Percentiles rank a stretch among this genome's conserved stretches.
Evolutionary conservation across 2,113 vertebrate genomes (phyloP).

Genomic region (Gasterosteus nipponicus): DNA sequence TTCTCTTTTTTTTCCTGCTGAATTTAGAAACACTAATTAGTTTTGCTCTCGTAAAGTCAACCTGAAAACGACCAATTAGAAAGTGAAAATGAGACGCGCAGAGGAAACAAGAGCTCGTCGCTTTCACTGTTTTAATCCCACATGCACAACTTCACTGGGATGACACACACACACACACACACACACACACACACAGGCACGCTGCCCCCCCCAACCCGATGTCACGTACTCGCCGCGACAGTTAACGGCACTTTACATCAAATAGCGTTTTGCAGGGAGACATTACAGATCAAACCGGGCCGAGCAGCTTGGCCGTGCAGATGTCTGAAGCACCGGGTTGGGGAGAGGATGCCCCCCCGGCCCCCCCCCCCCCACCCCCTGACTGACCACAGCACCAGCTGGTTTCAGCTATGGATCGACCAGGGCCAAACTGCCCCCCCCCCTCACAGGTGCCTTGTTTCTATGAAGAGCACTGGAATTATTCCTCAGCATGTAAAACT

Average conservation of each 20-base stretch:
- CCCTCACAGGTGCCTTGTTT: conserved; percentile 63
- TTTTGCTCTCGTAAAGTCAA: conserved; percentile 86
- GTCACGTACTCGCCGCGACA: conserved; percentile 49
- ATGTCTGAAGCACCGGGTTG: conserved; percentile 62
- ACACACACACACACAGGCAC: conserved; percentile 46
- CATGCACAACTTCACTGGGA: conserved; percentile 62
- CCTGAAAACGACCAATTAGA: conserved; percentile 86
- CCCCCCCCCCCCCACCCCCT: conserved; percentile 8
- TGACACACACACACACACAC: conserved; percentile 41
- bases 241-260: conserved; percentile 51
- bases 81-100: conserved; percentile 81
- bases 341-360: conserved; percentile 63
- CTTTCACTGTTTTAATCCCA: conserved; percentile 67
- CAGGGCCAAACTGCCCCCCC: conserved; percentile 44
- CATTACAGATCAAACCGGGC: conserved; percentile 55
- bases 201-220: conserved; percentile 37
- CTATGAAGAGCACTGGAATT: conserved; percentile 45
- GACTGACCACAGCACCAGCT: conserved; percentile 78
- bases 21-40: conserved; percentile 89
- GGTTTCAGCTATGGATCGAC: conserved; percentile 55
- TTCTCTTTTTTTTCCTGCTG: conserved; percentile 72
- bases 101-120: conserved; percentile 79
- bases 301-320: conserved; percentile 59
- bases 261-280: conserved; percentile 46
- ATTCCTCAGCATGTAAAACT: conserved; percentile 8